Evolutionary conservation across 2,888 invertebrate genomes (phyloP).

Genomic region (Parthenolecanium corni): DNA sequence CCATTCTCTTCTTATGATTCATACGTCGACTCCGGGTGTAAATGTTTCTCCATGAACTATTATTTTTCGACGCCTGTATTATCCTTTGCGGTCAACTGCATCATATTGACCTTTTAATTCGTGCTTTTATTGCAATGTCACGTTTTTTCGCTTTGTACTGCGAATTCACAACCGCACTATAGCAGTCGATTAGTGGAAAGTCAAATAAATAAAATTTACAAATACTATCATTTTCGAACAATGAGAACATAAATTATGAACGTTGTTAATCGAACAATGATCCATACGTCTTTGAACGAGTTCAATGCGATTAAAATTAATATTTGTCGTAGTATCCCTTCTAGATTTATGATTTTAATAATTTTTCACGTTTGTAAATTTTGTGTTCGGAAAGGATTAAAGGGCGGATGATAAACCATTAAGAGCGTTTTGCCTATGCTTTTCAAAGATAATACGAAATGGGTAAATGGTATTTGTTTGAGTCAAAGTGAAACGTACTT

Average conservation of each 20-base stretch:
- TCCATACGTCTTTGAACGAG: neutral
- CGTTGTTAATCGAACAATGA: neutral
- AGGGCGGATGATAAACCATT: too few relatives aligned
- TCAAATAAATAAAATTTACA: neutral
- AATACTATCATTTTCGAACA: neutral
- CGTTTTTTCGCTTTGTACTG: neutral
- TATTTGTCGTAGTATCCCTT: too few relatives aligned
- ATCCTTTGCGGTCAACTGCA: constrained; percentile 2
- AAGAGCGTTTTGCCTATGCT: too few relatives aligned
- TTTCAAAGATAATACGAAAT: too few relatives aligned
- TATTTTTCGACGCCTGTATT: neutral
- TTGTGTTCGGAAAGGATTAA: too few relatives aligned
- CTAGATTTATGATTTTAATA: too few relatives aligned
- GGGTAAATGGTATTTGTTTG: too few relatives aligned
- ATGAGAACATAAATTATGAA: neutral
- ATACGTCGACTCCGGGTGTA: neutral
- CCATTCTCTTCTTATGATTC: too few relatives aligned
- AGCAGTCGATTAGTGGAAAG: neutral
- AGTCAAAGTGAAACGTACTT: too few relatives aligned
- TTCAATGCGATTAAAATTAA: neutral
- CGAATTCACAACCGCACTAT: neutral
- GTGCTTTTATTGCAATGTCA: constrained; percentile 14
- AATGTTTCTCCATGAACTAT: neutral
- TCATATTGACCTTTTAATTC: constrained; percentile 18
- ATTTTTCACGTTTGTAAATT: too few relatives aligned